Base-by-base conservation (phyloP, 1,140 invertebrate genomes). In the Saccostrea glomerata region DNA sequence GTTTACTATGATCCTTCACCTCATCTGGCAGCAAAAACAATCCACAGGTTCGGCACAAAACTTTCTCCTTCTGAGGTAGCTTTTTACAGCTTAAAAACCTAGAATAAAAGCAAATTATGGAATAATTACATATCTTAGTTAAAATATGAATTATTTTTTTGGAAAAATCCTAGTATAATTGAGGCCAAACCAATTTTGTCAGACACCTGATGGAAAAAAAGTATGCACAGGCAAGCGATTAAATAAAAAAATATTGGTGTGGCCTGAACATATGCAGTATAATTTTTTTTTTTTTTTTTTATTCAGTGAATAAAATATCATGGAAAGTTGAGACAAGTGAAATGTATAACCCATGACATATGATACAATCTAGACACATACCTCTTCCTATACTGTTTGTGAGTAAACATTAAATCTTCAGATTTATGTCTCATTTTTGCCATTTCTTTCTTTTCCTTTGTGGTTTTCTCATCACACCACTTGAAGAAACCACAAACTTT, bases 401-500 rank as follows among this genome's bases (percentile, higher is more conserved):
- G 70, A 0, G 25, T 77, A 17, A 15, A 36, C 15, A 47, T 55
- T 23, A 82, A 77, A 15, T 88, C 73, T 25, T 66, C 36, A 17
- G 58, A 40, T 82, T 77, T 88, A 30, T 89, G 89, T 25, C 82
- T 84, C 4, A 66, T 60, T 85, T 90, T 86, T 58, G 84, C 25
- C 13, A 66, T 70, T 84, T 86, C 85, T 47, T 82, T 40, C 85
- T 90, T 90, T 20, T 82, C 86, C 13, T 86, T 63, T 40, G 70
- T 30, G 70, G 30, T 25, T 40, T 77, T 91, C 56, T 92, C 92
- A 91, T 93, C 91, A 73, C 85, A 91, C 91, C 90, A 92, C 47
- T 92, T 93, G 87, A 93, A 97, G 93, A 97, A 97, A 6, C 95
- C 95, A 92, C 97, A 98, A 0, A 97, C 94, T 92, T 97, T 97